phyloP scores from a whole-genome alignment of 2,797 vertebrate genomes.

The Hozukius guyotensis region DNA sequence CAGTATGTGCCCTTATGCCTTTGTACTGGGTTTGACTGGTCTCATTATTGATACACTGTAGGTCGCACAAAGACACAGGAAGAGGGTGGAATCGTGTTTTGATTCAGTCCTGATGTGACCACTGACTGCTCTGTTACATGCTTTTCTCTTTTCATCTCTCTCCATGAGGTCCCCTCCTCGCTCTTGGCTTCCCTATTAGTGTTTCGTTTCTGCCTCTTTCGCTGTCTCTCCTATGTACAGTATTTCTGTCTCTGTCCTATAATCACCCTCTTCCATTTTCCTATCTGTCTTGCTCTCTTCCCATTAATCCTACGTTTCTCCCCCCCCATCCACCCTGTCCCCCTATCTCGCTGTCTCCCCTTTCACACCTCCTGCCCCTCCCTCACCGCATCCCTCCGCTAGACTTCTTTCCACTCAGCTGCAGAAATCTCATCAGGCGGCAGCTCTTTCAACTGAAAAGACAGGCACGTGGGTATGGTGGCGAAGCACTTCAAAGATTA shows the following conservation, averaged over 20 bases:
- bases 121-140: background rate
- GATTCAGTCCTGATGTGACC: slow-evolving; percentile 22
- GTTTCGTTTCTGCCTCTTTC: background rate
- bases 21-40: slow-evolving; percentile 13
- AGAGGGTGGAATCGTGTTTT: slow-evolving; percentile 26
- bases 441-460: slow-evolving; percentile 43
- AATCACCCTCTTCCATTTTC: slow-evolving; percentile 21
- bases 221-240: background rate
- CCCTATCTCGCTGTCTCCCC: slow-evolving; percentile 27
- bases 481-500: slow-evolving; percentile 43
- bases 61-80: slow-evolving; percentile 14
- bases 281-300: slow-evolving; percentile 17
- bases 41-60: slow-evolving; percentile 34
- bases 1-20: background rate
- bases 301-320: slow-evolving; percentile 40
- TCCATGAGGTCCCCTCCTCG: background rate
- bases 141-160: slow-evolving; percentile 37
- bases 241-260: slow-evolving; percentile 31
- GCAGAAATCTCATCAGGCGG: slow-evolving; percentile 59
- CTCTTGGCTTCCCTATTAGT: slow-evolving; percentile 34
- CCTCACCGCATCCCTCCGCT: background rate
- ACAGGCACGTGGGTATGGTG: slow-evolving; percentile 42
- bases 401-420: slow-evolving; percentile 32
- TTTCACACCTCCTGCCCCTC: slow-evolving; percentile 23
- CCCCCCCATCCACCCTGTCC: background rate